phyloP scores from a whole-genome alignment of 92 coral and sea anemone species.

The Umimayanthus kanabou region DNA sequence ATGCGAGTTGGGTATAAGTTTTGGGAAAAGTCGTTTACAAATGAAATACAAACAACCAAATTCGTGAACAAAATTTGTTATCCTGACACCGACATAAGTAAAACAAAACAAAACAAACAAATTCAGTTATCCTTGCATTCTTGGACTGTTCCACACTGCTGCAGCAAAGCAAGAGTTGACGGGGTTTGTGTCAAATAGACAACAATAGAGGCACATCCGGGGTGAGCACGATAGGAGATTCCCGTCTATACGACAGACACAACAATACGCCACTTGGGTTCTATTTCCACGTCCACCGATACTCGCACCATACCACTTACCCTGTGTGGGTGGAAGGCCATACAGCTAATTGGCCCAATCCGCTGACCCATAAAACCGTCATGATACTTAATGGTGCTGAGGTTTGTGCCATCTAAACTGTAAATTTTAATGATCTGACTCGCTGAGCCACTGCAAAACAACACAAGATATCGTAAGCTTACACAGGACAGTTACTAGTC shows the following conservation, averaged over 20 bases:
- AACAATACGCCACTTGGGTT: background rate
- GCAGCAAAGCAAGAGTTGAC: too few species aligned
- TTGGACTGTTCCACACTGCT: too few species aligned
- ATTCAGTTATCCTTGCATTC: background rate
- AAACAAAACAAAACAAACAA: background rate
- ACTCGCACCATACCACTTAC: constrained; percentile 50
- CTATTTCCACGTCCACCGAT: background rate
- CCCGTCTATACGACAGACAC: too few species aligned
- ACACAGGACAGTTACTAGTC: background rate
- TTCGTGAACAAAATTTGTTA: too few species aligned
- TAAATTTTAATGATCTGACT: constrained; percentile 85
- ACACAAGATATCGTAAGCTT: background rate
- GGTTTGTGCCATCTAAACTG: constrained; percentile 74
- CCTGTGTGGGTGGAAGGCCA: constrained; percentile 97
- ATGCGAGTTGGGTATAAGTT: background rate
- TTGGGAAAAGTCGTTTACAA: background rate
- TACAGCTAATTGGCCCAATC: constrained; percentile 90
- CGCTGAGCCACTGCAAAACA: constrained; percentile 82
- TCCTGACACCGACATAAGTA: too few species aligned
- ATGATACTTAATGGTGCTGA: constrained; percentile 85
- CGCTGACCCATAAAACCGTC: constrained; percentile 99
- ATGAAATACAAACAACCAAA: too few species aligned
- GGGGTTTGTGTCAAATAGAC: too few species aligned
- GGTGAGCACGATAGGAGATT: too few species aligned
- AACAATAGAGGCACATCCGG: too few species aligned